These are phyloP conservation scores for Lydus trimaculatus DNA, from an alignment of 2,888 invertebrate genomes.

Conservation along the genomic window DNA sequence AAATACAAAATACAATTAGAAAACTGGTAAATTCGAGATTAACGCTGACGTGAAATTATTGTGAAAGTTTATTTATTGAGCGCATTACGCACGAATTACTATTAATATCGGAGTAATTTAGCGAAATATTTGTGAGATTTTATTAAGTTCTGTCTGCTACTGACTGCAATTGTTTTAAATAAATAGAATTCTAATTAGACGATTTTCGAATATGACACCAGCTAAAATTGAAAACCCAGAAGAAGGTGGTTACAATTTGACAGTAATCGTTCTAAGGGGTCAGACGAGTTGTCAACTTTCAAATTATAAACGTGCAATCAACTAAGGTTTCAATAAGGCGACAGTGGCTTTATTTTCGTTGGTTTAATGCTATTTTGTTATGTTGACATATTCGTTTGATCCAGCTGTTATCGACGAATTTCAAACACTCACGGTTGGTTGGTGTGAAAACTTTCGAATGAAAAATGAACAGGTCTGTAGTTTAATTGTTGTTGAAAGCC, in stretches of 20 bases:
- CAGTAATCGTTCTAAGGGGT: background rate
- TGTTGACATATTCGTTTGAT: background rate
- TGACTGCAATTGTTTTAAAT: background rate
- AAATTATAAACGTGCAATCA: background rate
- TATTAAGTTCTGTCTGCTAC: background rate
- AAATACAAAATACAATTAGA: conserved; percentile 40
- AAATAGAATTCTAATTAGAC: background rate
- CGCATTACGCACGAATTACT: background rate
- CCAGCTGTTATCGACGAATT: background rate
- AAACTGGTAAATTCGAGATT: conserved; percentile 39
- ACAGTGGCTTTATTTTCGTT: background rate
- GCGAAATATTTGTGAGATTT: background rate
- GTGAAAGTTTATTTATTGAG: conserved; percentile 14
- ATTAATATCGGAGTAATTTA: background rate
- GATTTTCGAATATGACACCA: background rate
- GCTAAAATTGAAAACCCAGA: background rate
- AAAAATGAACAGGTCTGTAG: background rate
- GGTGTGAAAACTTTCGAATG: background rate
- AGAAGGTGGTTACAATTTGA: background rate
- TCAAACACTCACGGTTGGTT: background rate
- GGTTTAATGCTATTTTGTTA: background rate
- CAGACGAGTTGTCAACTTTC: background rate
- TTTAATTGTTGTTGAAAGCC: background rate
- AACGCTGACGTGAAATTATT: conserved; percentile 28
- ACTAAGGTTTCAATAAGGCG: background rate